phyloP scores from a whole-genome alignment of 2,797 vertebrate genomes.

The Gila robusta region DNA sequence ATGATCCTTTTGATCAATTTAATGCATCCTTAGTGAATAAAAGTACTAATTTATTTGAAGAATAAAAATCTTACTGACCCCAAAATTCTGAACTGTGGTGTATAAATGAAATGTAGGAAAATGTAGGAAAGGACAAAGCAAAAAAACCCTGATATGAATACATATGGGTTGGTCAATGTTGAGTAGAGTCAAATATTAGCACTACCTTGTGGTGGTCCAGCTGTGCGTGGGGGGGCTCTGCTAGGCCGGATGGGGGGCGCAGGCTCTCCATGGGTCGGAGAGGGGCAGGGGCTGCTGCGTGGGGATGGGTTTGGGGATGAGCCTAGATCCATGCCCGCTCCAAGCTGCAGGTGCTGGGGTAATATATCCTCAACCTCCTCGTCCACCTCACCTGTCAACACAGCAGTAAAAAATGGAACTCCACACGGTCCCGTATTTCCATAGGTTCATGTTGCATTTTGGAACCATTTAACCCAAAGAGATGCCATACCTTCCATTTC shows the following conservation, averaged over 20 bases:
- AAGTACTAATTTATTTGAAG: not conserved
- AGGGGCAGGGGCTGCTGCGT: slow-evolving; percentile 90
- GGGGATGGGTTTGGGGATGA: slow-evolving; percentile 90
- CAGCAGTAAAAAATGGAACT: not conserved
- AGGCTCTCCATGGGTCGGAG: slow-evolving; percentile 90
- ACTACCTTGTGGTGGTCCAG: slow-evolving; percentile 81
- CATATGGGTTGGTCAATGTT: not conserved
- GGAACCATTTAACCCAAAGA: not conserved
- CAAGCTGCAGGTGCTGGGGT: slow-evolving; percentile 92
- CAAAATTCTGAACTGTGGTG: not conserved
- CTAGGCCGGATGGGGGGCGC: slow-evolving; percentile 83
- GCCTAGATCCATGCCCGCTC: slow-evolving; percentile 80
- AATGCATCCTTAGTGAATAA: not conserved
- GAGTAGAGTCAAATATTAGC: slow-evolving; percentile 17
- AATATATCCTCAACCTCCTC: slow-evolving; percentile 96
- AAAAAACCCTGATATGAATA: not conserved
- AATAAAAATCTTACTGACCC: not conserved
- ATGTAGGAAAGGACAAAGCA: not conserved
- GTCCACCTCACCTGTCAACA: slow-evolving; percentile 89
- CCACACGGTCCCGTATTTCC: not conserved
- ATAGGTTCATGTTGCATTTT: not conserved
- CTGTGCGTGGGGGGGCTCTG: slow-evolving; percentile 79
- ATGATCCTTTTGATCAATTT: not conserved
- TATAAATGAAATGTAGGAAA: not conserved
- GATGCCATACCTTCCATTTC: slow-evolving; percentile 92